These are phyloP conservation scores for Lindbergichthys nudifrons DNA, from an alignment of 2,797 vertebrate genomes.

Conservation along the genomic window DNA sequence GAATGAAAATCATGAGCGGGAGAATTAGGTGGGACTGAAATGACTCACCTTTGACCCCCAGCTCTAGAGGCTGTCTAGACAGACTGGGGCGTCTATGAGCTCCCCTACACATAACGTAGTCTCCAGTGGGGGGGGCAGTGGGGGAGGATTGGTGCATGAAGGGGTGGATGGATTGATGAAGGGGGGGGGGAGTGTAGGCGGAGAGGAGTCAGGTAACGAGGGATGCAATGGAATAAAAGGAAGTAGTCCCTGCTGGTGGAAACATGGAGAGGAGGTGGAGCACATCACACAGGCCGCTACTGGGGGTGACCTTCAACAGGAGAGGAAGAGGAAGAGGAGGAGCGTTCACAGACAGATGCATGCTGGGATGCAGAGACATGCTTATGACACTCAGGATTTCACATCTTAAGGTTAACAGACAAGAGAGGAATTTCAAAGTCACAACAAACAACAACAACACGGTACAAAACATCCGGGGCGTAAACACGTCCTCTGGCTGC, in stretches of 20 bases:
- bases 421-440: slow-evolving; percentile 21
- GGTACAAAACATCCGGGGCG: slow-evolving; percentile 9
- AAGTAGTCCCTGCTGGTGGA: slow-evolving; percentile 64
- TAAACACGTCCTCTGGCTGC: background rate
- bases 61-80: slow-evolving; percentile 55
- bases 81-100: slow-evolving; percentile 52
- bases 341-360: slow-evolving; percentile 76
- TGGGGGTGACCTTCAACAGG: slow-evolving; percentile 81
- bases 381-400: slow-evolving; percentile 37
- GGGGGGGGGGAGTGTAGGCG: slow-evolving; percentile 40
- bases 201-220: slow-evolving; percentile 51
- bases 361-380: slow-evolving; percentile 69
- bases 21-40: background rate
- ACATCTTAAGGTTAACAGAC: background rate
- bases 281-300: slow-evolving; percentile 77
- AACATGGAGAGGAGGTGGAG: slow-evolving; percentile 65
- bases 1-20: background rate
- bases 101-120: slow-evolving; percentile 51
- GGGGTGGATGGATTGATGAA: slow-evolving; percentile 51
- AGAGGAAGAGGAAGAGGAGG: slow-evolving; percentile 59
- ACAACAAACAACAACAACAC: slow-evolving; percentile 19
- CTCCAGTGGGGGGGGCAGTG: slow-evolving; percentile 50
- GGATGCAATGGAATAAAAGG: slow-evolving; percentile 67
- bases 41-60: slow-evolving; percentile 72
- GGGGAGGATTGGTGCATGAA: slow-evolving; percentile 49